Base-by-base conservation (phyloP, 2,888 invertebrate genomes). In the Corbicula japonica region DNA sequence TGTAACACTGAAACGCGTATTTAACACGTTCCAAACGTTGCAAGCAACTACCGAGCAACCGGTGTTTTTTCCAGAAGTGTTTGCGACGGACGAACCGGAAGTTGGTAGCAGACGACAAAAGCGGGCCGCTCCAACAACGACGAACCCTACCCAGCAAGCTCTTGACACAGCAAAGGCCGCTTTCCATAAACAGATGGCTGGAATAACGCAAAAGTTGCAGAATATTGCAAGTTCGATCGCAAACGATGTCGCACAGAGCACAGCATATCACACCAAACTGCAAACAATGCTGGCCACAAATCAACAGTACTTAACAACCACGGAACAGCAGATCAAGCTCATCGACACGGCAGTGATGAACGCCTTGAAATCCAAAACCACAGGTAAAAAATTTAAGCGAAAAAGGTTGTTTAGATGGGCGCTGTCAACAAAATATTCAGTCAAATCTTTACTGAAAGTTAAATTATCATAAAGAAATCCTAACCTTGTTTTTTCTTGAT, bases 151-250 rank as follows among this genome's bases (percentile, higher is more conserved):
- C 18, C 63, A 65, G 30, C 76, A 74, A n/a, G 32, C 46, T 10
- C 28, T 83, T 15, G 41, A 80, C 23, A 34, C 74, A 15, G 79
- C 80, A 8, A 76, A 72, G 32, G 48, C 52, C 2, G 34, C 69
- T 1, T 83, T 83, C 60, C 73, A 76, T 30, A 70, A 76, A 34
- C 48, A 70, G 0, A 28, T 80, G 3, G 56, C 60, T 2, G 70
- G 28, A n/a, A 44, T 76, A 18, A 26, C 52, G 10, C 32, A 35
- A 21, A 73, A 75, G 50, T 32, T 83, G 26, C 70, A 70, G 21
- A 74, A 65, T 41, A 48, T 79, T n/a, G 58, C 74, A 4, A 56
- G 30, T 12, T 21, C 60, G 1, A 28, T 77, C 0, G 62, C 44
- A 6, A 48, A 56, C 15, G 62, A 80, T 8, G 58, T 30, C 1